Evolutionary conservation across 1,140 invertebrate species (phyloP).

Genomic region (Gryllus bimaculatus): DNA sequence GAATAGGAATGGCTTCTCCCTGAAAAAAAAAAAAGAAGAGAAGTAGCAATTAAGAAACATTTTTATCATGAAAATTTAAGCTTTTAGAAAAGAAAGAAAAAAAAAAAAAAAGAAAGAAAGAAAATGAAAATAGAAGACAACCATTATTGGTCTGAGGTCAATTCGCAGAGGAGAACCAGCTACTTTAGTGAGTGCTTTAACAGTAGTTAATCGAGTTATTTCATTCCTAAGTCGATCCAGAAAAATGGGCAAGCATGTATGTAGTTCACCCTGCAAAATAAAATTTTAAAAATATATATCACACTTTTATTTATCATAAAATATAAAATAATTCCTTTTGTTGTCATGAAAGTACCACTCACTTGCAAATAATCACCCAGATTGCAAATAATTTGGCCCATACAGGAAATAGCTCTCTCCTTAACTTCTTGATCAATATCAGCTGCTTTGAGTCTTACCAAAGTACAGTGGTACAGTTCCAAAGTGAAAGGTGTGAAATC

Average conservation of each 20-base stretch:
- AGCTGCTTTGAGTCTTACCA: slow-evolving; percentile 79
- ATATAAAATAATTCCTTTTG: background rate
- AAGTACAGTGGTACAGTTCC: slow-evolving; percentile 75
- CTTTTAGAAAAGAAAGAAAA: slow-evolving; percentile 78
- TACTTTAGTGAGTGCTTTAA: slow-evolving; percentile 91
- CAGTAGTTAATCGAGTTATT: slow-evolving; percentile 90
- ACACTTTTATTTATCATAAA: background rate
- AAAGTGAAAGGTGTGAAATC: slow-evolving; percentile 70
- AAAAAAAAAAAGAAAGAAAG: slow-evolving; percentile 50
- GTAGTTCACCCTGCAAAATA: slow-evolving; percentile 54
- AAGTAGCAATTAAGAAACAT: slow-evolving; percentile 26
- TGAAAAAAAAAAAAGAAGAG: slow-evolving; percentile 37
- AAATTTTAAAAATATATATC: slow-evolving; percentile 25
- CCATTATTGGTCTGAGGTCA: slow-evolving; percentile 75
- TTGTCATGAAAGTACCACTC: background rate
- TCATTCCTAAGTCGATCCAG: slow-evolving; percentile 91
- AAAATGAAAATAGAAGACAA: slow-evolving; percentile 19
- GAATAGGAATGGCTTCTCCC: slow-evolving; percentile 79
- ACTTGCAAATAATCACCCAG: slow-evolving; percentile 71
- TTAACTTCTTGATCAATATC: slow-evolving; percentile 99
- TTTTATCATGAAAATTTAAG: slow-evolving; percentile 94
- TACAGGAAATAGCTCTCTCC: slow-evolving; percentile 92
- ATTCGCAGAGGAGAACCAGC: slow-evolving; percentile 82
- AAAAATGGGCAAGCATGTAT: slow-evolving; percentile 83
- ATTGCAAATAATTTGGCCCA: slow-evolving; percentile 90